These are phyloP conservation scores for Mus minutoides DNA, from an alignment of 2,797 vertebrate species.

Conservation along the genomic window DNA sequence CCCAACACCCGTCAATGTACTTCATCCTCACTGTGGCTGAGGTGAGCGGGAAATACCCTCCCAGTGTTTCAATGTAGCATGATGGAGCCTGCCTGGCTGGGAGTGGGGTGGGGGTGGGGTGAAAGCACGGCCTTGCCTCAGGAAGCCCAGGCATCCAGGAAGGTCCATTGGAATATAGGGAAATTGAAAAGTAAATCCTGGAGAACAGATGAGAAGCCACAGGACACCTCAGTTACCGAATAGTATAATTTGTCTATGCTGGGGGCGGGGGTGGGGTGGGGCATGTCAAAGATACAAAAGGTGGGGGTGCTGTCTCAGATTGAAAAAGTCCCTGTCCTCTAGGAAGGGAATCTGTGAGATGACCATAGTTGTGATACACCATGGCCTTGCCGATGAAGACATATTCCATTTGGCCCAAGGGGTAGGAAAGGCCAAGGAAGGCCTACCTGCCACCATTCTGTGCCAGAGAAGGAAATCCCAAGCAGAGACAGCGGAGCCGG, in stretches of 20 bases:
- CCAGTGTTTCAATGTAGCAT: neutral
- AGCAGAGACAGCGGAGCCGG: neutral
- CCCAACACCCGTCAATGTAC: conserved; percentile 98
- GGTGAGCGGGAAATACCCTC: conserved; percentile 86
- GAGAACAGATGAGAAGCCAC: neutral
- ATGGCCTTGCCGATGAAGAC: neutral
- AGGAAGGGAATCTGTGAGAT: neutral
- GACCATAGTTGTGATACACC: neutral
- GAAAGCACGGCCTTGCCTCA: neutral
- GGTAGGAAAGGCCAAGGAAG: neutral
- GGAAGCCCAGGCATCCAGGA: neutral
- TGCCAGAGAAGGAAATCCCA: neutral
- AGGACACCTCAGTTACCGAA: too few species aligned
- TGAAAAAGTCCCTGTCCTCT: neutral
- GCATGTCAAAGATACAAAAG: neutral
- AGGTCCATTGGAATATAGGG: neutral
- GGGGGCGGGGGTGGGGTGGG: too few species aligned
- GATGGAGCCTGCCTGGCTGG: neutral
- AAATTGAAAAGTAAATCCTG: neutral
- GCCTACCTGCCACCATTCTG: neutral
- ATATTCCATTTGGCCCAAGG: neutral
- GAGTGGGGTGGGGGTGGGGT: fast-evolving
- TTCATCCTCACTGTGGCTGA: conserved; percentile 98
- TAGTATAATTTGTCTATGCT: neutral
- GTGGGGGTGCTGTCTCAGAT: neutral